Base-by-base conservation (phyloP, 2,113 vertebrate species). In the Datnioides undecimradiatus region DNA sequence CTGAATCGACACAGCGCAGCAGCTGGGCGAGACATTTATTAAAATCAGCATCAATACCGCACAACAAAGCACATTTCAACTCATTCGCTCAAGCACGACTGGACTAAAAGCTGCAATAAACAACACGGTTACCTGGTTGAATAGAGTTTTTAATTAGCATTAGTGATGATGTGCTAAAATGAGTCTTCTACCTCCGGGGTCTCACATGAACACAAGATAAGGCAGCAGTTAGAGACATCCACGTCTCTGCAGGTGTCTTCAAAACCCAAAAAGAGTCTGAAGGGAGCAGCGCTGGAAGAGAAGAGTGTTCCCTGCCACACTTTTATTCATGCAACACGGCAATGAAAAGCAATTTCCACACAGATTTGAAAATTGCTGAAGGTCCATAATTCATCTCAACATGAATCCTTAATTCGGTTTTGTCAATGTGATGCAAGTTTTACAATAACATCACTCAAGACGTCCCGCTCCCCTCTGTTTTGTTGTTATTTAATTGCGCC, bases 321-420 rank as follows among this genome's bases (percentile, higher is more conserved):
- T 54, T 23, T 31, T 5, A 17, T 25, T 60, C 36, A 16, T 31
- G 25, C 58, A 72, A 60, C 13, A 33, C 31, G 62, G n/a, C 41
- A 23, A 43, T 14, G 14, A 62, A 62, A 84, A 55, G 5, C 57
- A n/a, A 36, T 82, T 63, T 58, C 8, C 36, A 27, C 33, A 67
- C 33, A 68, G n/a, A 43, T 54, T 25, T 69, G 38, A 67, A 72
- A 59, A 72, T 29, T n/a, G 8, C 52, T 34, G 25, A 31, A 62
- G 58, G 51, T 19, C 40, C 25, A 33, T 33, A 41, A 64, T 59
- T 49, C 16, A 49, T 73, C 63, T 31, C 52, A n/a, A 58, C 25
- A 43, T 29, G 43, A 82, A 58, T 70, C 40, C 64, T 45, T 64
- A 13, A 68, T 57, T 78, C 38, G 6, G 19, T n/a, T 69, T 52